These are phyloP conservation scores for Balearica regulorum DNA, from an alignment of 2,797 vertebrate genomes.

Conservation along the genomic window DNA sequence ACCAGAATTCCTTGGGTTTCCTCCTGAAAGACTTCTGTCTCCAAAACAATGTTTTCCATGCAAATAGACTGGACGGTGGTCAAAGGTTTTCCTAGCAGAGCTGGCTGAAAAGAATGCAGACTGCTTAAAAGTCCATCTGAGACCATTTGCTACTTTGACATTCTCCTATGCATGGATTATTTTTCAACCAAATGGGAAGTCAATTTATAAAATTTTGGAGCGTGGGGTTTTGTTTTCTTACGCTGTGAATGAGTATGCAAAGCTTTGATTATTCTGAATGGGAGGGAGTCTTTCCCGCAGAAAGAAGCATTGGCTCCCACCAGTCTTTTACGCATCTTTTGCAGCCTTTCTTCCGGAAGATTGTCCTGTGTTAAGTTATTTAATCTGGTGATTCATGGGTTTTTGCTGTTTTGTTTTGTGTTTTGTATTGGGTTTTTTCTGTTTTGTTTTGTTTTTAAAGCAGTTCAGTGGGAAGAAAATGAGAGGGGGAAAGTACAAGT, in stretches of 20 bases:
- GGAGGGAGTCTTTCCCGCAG: not conserved
- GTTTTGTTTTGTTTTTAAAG: not conserved
- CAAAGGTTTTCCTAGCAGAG: constrained; percentile 33
- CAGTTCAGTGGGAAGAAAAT: not conserved
- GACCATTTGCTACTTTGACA: not conserved
- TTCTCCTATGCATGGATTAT: not conserved
- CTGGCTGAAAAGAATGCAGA: constrained; percentile 26
- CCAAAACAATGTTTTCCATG: constrained; percentile 42
- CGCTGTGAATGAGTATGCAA: not conserved
- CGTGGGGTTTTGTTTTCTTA: not conserved
- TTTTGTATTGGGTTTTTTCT: not conserved
- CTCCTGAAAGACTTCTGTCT: constrained; percentile 41
- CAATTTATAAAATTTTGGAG: not conserved
- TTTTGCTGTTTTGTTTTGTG: not conserved
- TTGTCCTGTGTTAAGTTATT: not conserved
- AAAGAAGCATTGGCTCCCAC: not conserved
- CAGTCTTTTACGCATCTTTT: not conserved
- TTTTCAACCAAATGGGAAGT: constrained; percentile 13
- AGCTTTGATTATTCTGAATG: not conserved
- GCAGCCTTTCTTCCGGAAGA: not conserved
- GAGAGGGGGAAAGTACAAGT: not conserved
- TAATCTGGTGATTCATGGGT: not conserved
- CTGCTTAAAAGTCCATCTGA: constrained; percentile 35
- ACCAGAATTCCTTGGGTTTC: constrained; percentile 38
- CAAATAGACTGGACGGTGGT: constrained; percentile 31